Conservation (phyloP, 2,888 invertebrate genomes). For the Phortica magna region DNA sequence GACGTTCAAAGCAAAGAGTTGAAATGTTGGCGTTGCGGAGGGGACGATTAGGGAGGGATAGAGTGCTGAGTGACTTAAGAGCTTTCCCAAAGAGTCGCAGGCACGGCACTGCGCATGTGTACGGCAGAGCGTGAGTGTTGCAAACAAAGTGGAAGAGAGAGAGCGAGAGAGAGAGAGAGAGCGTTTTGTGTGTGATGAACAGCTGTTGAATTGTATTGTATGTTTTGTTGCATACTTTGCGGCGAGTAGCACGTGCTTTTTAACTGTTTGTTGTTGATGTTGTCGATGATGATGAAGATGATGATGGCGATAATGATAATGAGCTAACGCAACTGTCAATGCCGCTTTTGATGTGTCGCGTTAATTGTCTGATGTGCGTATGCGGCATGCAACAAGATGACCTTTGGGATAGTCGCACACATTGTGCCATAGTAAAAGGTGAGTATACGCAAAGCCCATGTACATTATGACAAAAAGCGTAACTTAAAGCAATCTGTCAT, state of each 20-base stretch:
- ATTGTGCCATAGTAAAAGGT: background rate
- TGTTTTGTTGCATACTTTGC: conserved; percentile 19
- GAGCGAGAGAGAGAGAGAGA: conserved; percentile 2
- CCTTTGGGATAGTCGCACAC: background rate
- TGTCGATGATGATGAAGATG: too few species aligned
- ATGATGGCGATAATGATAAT: too few species aligned
- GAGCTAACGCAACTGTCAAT: too few species aligned
- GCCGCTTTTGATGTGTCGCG: background rate
- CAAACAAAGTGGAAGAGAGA: background rate
- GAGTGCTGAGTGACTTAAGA: background rate
- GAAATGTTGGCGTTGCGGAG: background rate
- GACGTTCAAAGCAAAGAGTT: conserved; percentile 5
- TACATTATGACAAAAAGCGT: background rate
- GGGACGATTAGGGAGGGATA: background rate
- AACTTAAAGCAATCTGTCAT: background rate
- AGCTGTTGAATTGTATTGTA: conserved; percentile 9
- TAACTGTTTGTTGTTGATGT: background rate
- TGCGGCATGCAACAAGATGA: conserved; percentile 17
- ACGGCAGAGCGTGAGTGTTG: background rate
- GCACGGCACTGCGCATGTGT: background rate
- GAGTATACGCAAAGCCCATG: background rate
- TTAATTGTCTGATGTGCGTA: conserved; percentile 17
- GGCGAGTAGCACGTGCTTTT: conserved; percentile 24
- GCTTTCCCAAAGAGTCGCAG: background rate
- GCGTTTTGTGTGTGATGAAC: background rate